A percentile compares a stretch with the other conserved stretches of the same genome.
These are phyloP conservation scores for Epinephelus malabaricus DNA, from an alignment of 2,797 vertebrate genomes.

Conservation along the genomic window DNA sequence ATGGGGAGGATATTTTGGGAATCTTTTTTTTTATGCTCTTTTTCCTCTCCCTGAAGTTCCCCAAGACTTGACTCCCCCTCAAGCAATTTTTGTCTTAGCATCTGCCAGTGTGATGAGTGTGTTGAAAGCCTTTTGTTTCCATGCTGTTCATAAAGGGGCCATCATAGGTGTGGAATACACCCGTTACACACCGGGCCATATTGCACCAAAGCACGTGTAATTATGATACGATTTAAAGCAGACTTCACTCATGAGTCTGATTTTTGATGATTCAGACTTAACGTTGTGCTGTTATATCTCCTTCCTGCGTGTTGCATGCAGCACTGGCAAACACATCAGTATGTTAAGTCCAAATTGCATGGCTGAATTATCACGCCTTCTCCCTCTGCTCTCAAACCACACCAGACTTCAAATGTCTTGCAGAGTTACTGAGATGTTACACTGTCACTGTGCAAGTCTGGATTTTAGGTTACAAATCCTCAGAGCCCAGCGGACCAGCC, in stretches of 20 bases:
- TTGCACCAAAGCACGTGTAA: slow-evolving; percentile 40
- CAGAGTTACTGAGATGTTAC: slow-evolving; percentile 67
- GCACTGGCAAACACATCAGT: slow-evolving; percentile 67
- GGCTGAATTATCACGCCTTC: slow-evolving; percentile 58
- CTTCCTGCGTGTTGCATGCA: slow-evolving; percentile 32
- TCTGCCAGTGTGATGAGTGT: slow-evolving; percentile 47
- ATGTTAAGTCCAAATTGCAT: slow-evolving; percentile 74
- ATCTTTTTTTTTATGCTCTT: slow-evolving; percentile 33
- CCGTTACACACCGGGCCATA: slow-evolving; percentile 9
- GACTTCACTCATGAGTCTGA: slow-evolving; percentile 31
- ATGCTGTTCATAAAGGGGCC: slow-evolving; percentile 34
- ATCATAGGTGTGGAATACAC: slow-evolving; percentile 44
- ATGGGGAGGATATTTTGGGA: slow-evolving; percentile 75
- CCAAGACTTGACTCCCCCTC: slow-evolving; percentile 60
- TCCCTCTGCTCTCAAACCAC: slow-evolving; percentile 21
- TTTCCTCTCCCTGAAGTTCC: slow-evolving; percentile 51
- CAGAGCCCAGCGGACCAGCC: slow-evolving; percentile 69
- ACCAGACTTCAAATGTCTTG: slow-evolving; percentile 68
- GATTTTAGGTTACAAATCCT: slow-evolving; percentile 82
- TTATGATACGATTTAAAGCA: slow-evolving; percentile 30
- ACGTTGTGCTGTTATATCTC: slow-evolving; percentile 59
- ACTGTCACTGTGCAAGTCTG: slow-evolving; percentile 70
- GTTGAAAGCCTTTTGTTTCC: slow-evolving; percentile 48
- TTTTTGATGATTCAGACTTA: slow-evolving; percentile 16
- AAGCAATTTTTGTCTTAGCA: slow-evolving; percentile 55